phyloP scores from a whole-genome alignment of 1,140 invertebrate species.

The Asbolus verrucosus region DNA sequence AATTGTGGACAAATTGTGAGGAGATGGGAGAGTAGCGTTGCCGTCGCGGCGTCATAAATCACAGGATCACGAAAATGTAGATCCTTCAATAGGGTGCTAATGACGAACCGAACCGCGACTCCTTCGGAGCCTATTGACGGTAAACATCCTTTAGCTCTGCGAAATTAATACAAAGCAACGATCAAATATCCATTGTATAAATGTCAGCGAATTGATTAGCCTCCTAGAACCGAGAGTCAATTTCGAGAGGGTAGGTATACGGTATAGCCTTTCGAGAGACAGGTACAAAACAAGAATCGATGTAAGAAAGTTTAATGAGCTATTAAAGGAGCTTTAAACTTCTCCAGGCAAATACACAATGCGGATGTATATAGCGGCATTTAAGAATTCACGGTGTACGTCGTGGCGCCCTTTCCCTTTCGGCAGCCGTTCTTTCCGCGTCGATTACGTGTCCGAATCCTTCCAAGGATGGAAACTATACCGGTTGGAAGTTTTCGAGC shows the following conservation, averaged over 20 bases:
- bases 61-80: background rate
- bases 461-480: background rate
- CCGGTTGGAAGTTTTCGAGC: background rate
- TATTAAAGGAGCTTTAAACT: slow-evolving; percentile 54
- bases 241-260: background rate
- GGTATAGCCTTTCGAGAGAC: background rate
- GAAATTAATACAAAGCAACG: no score
- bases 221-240: background rate
- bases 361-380: slow-evolving; percentile 46
- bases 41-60: background rate
- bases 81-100: no score
- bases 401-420: background rate
- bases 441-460: background rate
- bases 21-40: background rate
- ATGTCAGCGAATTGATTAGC: no score
- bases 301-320: slow-evolving; percentile 53
- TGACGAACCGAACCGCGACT: no score
- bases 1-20: background rate
- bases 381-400: background rate
- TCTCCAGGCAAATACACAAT: slow-evolving; percentile 50
- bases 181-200: no score
- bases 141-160: no score
- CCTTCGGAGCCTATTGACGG: no score
- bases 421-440: background rate
- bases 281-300: slow-evolving; percentile 47